These are phyloP conservation scores for Leucophenga varia DNA, from an alignment of 1,140 invertebrate species.

Conservation along the genomic window DNA sequence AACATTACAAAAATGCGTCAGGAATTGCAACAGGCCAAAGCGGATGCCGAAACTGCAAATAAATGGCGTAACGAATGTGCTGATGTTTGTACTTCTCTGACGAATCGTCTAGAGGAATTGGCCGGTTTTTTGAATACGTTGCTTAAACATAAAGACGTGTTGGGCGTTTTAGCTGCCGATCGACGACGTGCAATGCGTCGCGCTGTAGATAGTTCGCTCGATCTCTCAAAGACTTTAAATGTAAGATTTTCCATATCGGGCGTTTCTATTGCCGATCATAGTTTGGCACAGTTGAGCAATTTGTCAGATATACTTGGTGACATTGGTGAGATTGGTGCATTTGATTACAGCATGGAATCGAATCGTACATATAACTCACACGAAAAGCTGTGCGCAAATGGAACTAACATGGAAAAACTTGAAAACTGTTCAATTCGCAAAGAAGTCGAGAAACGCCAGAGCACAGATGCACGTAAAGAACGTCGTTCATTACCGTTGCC, in stretches of 20 bases:
- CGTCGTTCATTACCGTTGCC: slow-evolving; percentile 26
- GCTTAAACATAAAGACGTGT: slow-evolving; percentile 64
- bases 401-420: slow-evolving; percentile 51
- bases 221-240: slow-evolving; percentile 61
- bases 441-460: slow-evolving; percentile 53
- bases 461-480: slow-evolving; percentile 18
- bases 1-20: slow-evolving; percentile 36
- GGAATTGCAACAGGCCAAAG: slow-evolving; percentile 51
- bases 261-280: slow-evolving; percentile 43
- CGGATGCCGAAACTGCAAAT: slow-evolving; percentile 49
- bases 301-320: slow-evolving; percentile 56
- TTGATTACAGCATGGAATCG: slow-evolving; percentile 10
- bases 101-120: slow-evolving; percentile 68
- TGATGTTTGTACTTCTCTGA: slow-evolving; percentile 66
- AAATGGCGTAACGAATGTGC: slow-evolving; percentile 63
- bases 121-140: slow-evolving; percentile 72
- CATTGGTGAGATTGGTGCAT: slow-evolving; percentile 32
- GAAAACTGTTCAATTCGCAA: slow-evolving; percentile 57
- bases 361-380: slow-evolving; percentile 46
- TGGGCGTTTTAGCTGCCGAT: slow-evolving; percentile 58
- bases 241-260: slow-evolving; percentile 51
- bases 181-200: slow-evolving; percentile 59
- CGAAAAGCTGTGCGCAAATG: slow-evolving; percentile 46
- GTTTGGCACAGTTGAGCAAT: slow-evolving; percentile 57
- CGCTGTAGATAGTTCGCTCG: slow-evolving; percentile 61